Conservation (phyloP, 2,797 vertebrate species). For the Propithecus deckenii region DNA sequence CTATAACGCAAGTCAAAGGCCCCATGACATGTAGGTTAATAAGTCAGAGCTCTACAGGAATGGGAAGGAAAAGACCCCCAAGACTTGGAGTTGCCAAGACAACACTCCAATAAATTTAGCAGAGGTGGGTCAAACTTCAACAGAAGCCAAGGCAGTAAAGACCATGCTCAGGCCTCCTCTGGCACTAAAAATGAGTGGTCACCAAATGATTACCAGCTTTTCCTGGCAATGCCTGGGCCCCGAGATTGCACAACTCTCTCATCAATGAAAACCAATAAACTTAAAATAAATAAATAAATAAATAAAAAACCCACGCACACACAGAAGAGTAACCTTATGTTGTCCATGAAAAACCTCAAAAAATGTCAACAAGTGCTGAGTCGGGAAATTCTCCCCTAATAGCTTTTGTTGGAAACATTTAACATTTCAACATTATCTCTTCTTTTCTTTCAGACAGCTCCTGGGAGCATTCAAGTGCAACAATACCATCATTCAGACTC, state of each 20-base stretch:
- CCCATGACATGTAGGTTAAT: not conserved
- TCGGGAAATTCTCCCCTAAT: constrained; percentile 73
- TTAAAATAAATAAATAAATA: not conserved
- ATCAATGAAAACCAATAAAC: constrained; percentile 41
- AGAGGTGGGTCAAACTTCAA: not conserved
- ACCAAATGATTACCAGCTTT: not conserved
- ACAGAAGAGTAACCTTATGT: constrained; percentile 3
- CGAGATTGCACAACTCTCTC: not conserved
- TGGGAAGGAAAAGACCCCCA: not conserved
- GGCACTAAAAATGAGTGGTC: not conserved
- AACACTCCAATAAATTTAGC: not conserved
- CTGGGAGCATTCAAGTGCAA: constrained; percentile 72
- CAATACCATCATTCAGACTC: constrained; percentile 78
- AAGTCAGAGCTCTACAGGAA: not conserved
- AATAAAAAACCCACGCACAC: not conserved
- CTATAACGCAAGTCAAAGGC: not conserved
- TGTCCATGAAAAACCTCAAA: constrained; percentile 69
- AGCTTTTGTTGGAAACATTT: constrained; percentile 80
- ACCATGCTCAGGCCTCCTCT: not conserved
- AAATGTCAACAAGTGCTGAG: constrained; percentile 53
- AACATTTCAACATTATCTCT: constrained; percentile 79
- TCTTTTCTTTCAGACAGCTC: constrained; percentile 77
- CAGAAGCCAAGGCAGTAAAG: not conserved
- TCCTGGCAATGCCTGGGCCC: not conserved
- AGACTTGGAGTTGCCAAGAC: not conserved